phyloP scores from a whole-genome alignment of 2,888 invertebrate species.

The Sceliomorpha sp. region DNA sequence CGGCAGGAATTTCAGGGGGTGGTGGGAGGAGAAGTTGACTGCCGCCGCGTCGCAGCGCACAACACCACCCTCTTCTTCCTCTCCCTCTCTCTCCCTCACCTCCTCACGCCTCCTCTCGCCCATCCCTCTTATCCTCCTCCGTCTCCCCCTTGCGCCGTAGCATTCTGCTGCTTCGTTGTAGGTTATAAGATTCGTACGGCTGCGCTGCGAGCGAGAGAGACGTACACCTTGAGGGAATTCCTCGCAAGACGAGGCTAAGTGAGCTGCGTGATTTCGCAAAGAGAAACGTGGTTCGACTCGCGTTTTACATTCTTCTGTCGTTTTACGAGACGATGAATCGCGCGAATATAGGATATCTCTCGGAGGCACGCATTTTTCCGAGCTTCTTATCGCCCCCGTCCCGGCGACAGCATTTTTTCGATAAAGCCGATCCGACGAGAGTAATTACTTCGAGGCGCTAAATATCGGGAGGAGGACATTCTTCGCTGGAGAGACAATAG shows the following conservation, averaged over 20 bases:
- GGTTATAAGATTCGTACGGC: conserved; percentile 41
- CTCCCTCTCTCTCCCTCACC: conserved; percentile 33
- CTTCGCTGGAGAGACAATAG: too few species aligned
- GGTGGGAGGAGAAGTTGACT: neutral
- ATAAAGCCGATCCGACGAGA: too few species aligned
- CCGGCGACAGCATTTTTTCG: too few species aligned
- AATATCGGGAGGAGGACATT: too few species aligned
- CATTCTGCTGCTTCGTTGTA: conserved; percentile 50
- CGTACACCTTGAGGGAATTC: conserved; percentile 42
- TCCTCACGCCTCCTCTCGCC: conserved; percentile 24
- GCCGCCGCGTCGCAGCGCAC: too few species aligned
- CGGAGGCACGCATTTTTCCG: too few species aligned
- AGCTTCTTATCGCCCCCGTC: too few species aligned
- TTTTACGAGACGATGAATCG: conserved; percentile 48
- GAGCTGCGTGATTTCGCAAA: conserved; percentile 52
- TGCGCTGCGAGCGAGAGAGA: conserved; percentile 26
- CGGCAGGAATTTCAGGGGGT: conserved; percentile 64
- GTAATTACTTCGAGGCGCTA: too few species aligned
- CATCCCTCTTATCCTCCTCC: conserved; percentile 24
- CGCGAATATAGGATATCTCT: conserved; percentile 9
- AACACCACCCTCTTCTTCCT: conserved; percentile 22
- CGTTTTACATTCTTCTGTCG: conserved; percentile 40
- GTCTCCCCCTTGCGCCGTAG: conserved; percentile 40
- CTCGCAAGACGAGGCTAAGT: conserved; percentile 45
- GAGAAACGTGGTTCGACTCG: conserved; percentile 46